Conservation (phyloP, 23 tunicate species). For the Diplosoma virens region DNA sequence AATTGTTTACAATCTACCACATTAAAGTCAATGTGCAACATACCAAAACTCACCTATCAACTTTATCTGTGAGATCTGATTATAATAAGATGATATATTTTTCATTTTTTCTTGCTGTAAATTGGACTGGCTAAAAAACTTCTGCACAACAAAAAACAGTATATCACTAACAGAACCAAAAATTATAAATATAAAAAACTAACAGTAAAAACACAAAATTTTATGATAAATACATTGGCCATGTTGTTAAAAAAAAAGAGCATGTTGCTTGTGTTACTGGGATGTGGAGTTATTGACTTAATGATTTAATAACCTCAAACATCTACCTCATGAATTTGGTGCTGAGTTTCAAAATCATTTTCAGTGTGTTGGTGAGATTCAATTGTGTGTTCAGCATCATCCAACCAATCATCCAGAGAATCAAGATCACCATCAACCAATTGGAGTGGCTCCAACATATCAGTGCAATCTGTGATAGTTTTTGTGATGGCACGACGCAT, state of each 20-base stretch:
- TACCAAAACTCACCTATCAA: no score
- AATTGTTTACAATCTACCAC: no score
- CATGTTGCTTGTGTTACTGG: no score
- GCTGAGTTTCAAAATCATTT: constrained; percentile 49
- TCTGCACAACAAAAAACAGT: constrained; percentile 39
- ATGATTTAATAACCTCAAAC: background rate
- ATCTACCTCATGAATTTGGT: constrained; percentile 58
- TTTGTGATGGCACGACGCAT: constrained; percentile 50
- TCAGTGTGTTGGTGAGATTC: constrained; percentile 51
- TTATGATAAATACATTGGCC: no score
- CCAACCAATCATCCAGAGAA: constrained; percentile 66
- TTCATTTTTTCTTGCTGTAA: constrained; percentile 51
- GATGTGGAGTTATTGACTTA: background rate
- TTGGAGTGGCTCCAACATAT: constrained; percentile 68
- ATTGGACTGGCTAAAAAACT: constrained; percentile 53
- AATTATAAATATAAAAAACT: no score
- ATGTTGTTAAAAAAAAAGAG: no score
- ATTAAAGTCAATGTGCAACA: no score
- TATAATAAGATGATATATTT: no score
- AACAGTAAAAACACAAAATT: no score
- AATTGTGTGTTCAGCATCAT: constrained; percentile 54
- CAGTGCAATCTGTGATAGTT: constrained; percentile 14
- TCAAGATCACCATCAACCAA: constrained; percentile 59
- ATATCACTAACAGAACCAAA: background rate
- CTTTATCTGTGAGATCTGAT: no score